Evolutionary conservation across 2,113 vertebrate genomes (phyloP), one percentile per base, ranked within the genome.

Genomic region (Ammodytes dubius): DNA sequence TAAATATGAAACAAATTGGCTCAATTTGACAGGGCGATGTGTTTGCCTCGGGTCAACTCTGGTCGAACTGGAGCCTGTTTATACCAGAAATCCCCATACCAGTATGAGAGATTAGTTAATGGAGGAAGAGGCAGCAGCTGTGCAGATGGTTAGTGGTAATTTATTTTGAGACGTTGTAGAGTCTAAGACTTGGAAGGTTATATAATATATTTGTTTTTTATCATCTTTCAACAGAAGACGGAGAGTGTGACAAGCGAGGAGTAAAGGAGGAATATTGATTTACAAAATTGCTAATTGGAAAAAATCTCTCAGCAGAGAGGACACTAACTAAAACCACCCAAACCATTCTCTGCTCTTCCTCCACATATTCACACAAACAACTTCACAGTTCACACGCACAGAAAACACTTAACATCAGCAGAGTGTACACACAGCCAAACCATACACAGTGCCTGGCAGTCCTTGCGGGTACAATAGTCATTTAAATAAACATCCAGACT

Each of bases 401-500:
- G 50, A 54, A 70, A 84, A 64, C 50, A 15, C 68, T 82, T 74
- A 27, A 65, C 70, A 66, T 86, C 83, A 60, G 68, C 47, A 0
- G 40, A 77, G 50, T 59, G 12, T n/a, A 50, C 63, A 75, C 74
- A 19, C 56, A 69, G 68, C 82, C 77, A 84, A 75, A 82, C 56
- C 61, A 65, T 54, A 74, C 82, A 82, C 68, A 11, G 66, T 6
- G 53, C 70, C 27, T 80, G 74, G 79, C 60, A 63, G 78, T 70
- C 67, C 76, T 82, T 80, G 50, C 15, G 81, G 87, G 58, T 68
- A 68, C 71, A 81, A 63, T 72, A 83, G 69, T 80, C 72, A 87
- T 86, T 89, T 86, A 84, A 86, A 88, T 85, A 77, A 84, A 79
- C 74, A 53, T 56, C 71, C 43, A 49, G 42, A 77, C 72, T 87